Base-by-base conservation (phyloP, 1,140 invertebrate species). In the Mercenaria mercenaria region DNA sequence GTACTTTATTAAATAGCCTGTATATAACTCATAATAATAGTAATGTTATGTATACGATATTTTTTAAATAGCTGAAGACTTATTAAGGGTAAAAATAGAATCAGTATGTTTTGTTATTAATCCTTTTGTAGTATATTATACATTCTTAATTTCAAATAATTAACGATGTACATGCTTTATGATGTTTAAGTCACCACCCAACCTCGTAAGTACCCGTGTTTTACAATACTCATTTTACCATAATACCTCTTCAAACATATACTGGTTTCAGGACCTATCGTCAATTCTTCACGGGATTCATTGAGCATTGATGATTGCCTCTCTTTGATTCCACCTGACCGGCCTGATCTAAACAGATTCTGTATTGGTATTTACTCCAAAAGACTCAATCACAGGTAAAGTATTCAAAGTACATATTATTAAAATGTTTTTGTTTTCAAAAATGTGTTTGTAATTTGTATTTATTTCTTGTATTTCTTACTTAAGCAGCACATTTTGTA, bases 311-410 rank as follows among this genome's bases (percentile, higher is more conserved):
- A 79, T 43, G 59, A 34, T 13, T 88, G 86, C 32, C n/a, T 34
- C n/a, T 8, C 29, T 0, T 13, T 80, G 18, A 72, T 88, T 23
- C 86, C 86, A 0, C 43, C 76, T 0, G 86, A 88, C 34, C 0
- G 86, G 81, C 86, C 86, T 15, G 86, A 88, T 41, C 34, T 67
- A 6, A 15, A 43, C 23, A 18, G 76, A 34, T 81, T 32, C n/a
- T 88, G 86, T 59, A 56, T 39, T 52, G 86, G 86, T 39, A 29
- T 81, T 8, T 32, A 69, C 6, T 10, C 56, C 4, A 34, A n/a
- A 1, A 26, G 61, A 29, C 39, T 23, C 13, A 88, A 88, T 59
- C 86, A 88, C 37, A 64, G 86, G 86, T 88, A 67, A 11, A 0
- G 39, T 29, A 37, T 23, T n/a, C 20, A 23, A 74, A 0, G 76